Percentiles rank a stretch among this genome's conserved stretches.
These are phyloP conservation scores for Drosophila watanabei DNA, from an alignment of 1,140 invertebrate species.

Conservation along the genomic window DNA sequence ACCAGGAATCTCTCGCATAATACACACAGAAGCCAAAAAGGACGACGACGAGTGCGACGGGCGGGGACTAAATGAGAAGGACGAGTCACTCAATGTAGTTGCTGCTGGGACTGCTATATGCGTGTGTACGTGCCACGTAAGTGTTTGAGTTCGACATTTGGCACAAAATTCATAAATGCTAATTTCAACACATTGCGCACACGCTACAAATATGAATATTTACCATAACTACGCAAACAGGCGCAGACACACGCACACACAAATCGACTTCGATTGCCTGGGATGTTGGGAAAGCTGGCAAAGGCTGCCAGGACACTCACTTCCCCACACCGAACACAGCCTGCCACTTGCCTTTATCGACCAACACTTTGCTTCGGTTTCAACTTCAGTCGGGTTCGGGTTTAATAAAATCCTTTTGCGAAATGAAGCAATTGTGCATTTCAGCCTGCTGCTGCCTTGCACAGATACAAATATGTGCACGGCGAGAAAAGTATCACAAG, in stretches of 20 bases:
- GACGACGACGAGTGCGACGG: neutral
- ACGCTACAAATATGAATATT: slow-evolving; percentile 85
- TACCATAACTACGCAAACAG: slow-evolving; percentile 81
- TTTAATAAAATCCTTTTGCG: slow-evolving; percentile 82
- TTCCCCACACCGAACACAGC: slow-evolving; percentile 30
- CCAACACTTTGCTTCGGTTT: slow-evolving; percentile 61
- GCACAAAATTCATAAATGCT: slow-evolving; percentile 84
- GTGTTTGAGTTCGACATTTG: slow-evolving; percentile 71
- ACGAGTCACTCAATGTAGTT: slow-evolving; percentile 58
- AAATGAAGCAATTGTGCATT: slow-evolving; percentile 81
- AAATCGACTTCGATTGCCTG: slow-evolving; percentile 63
- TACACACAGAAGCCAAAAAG: slow-evolving; percentile 48
- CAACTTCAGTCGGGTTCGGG: slow-evolving; percentile 59
- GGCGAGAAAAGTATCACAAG: neutral
- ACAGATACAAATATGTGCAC: slow-evolving; percentile 42
- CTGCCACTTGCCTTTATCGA: slow-evolving; percentile 62
- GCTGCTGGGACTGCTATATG: slow-evolving; percentile 19
- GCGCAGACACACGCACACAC: slow-evolving; percentile 44
- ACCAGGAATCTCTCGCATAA: slow-evolving; percentile 81
- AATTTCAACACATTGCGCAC: slow-evolving; percentile 84
- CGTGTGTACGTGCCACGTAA: slow-evolving; percentile 48
- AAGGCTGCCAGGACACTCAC: slow-evolving; percentile 18
- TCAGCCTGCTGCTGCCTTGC: slow-evolving; percentile 65
- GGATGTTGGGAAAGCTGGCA: slow-evolving; percentile 23
- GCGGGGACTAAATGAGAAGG: slow-evolving; percentile 49